Evolutionary conservation across 2,888 invertebrate species (phyloP), one percentile per base, ranked within the genome.

Genomic region (Eupithecia subumbrata): DNA sequence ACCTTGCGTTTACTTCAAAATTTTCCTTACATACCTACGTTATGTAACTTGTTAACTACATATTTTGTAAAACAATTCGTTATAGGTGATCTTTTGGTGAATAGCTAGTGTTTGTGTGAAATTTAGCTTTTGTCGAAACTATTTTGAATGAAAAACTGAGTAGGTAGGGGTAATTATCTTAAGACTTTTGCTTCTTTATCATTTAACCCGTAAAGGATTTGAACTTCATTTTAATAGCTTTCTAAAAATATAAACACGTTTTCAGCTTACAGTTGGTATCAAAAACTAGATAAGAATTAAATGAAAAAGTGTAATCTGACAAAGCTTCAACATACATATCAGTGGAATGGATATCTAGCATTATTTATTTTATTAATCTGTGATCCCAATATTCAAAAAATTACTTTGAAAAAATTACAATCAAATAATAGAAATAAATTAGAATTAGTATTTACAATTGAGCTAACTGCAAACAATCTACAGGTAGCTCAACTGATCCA

Each of bases 1-100:
- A 77, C 79, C 78, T 76, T 77, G 75, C 69, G 64, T 76, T 77
- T 72, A 73, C 66, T 76, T 77, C 37, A 75, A 63, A 43, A 5
- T 68, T 63, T 71, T 37, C 14, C 43, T 40, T 64, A 43, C 25
- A 43, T 40, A 34, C 16, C 5, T 48, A n/a, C 9, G 52, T 73
- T 72, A 74, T 72, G 71, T 60, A 71, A 69, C 22, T 70, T 70
- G 56, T 69, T 71, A 63, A 71, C 48, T n/a, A 77, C 16, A 18
- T 72, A 37, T 72, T 74, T 67, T 66, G 74, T 72, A 43, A 73
- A 73, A 22, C 25, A 43, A 76, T 76, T 76, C 67, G 73, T 16
- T 63, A 52, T 64, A 69, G 67, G 25, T 64, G 73, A 18, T 76
- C 71, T 76, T 64, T 76, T 73, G 68, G 18, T 48, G 25, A 48